Evolutionary conservation across 2,888 invertebrate species (phyloP), one percentile per base, ranked within the genome.

Genomic region (Pheosia tremula): DNA sequence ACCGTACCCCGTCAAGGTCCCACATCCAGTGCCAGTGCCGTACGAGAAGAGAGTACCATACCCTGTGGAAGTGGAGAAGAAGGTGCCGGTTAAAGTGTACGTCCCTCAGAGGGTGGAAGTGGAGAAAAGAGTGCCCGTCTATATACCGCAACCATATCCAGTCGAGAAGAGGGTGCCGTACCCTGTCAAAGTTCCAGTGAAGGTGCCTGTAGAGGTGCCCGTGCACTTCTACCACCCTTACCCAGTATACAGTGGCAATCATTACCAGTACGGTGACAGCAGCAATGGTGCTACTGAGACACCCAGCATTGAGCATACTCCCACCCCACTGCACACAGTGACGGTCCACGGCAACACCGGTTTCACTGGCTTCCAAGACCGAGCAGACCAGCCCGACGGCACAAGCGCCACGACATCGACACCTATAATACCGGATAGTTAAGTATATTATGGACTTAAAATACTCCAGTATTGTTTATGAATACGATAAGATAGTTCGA

Each of bases 1-100:
- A 72, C 94, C 95, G 0, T 94, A 94, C 74, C 90, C 95, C 9
- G 90, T 95, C 8, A 93, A 89, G 78, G 91, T 95, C 0, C 94
- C 93, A 13, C 85, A 94, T 64, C 94, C 95, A 3, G 91, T 94
- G 73, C 92, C 93, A 3, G 91, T 75, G 37, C 74, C 94, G 0
- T 81, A 92, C 10, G 95, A 95, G 83, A 86, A 90, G 67, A 85
- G 79, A 80, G 89, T 94, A 39, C 92, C 91, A 3, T 90, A 90
- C 71, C 91, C 90, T 1, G 89, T 93, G 4, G 86, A 90, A 69
- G 88, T 94, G 4, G 94, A 94, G 79, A 95, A 87, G 83, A 89
- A 79, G 71, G 87, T 93, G 37, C 90, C 88, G 0, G 83, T 89
- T 0, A 89, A 94, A 78, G 90, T 93, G 1, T 24, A 73, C 64